Percentiles rank a stretch among this genome's conserved stretches.
phyloP scores from a whole-genome alignment of 2,113 vertebrate species.

The Emydura subglobosa region DNA sequence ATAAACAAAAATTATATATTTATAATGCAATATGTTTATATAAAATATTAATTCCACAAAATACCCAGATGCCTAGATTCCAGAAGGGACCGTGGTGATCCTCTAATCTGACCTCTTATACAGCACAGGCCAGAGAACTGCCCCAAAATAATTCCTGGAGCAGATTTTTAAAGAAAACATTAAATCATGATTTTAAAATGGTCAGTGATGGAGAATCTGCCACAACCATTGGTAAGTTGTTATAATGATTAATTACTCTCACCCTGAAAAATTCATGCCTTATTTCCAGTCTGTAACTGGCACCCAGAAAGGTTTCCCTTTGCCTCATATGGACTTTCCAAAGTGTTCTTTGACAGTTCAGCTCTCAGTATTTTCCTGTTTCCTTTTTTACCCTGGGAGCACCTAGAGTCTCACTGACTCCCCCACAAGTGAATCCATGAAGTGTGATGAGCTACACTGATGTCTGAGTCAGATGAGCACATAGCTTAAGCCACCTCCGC shows the following conservation, averaged over 20 bases:
- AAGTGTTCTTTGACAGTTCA: not conserved
- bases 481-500: not conserved
- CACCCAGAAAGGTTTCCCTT: not conserved
- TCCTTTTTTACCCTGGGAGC: rapidly evolving
- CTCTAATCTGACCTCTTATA: not conserved
- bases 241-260: not conserved
- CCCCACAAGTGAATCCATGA: not conserved
- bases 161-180: not conserved
- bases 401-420: not conserved
- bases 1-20: no score
- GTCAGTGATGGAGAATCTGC: not conserved
- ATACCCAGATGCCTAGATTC: not conserved
- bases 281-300: not conserved
- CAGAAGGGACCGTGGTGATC: not conserved
- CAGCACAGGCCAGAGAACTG: not conserved
- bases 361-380: rapidly evolving
- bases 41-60: not conserved
- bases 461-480: not conserved
- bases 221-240: not conserved
- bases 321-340: not conserved
- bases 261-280: not conserved
- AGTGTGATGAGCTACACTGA: not conserved
- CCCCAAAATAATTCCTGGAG: not conserved
- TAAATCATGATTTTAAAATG: not conserved
- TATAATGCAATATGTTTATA: not conserved